phyloP scores from a whole-genome alignment of 2,113 vertebrate genomes.

The Mionectes macconnelli region DNA sequence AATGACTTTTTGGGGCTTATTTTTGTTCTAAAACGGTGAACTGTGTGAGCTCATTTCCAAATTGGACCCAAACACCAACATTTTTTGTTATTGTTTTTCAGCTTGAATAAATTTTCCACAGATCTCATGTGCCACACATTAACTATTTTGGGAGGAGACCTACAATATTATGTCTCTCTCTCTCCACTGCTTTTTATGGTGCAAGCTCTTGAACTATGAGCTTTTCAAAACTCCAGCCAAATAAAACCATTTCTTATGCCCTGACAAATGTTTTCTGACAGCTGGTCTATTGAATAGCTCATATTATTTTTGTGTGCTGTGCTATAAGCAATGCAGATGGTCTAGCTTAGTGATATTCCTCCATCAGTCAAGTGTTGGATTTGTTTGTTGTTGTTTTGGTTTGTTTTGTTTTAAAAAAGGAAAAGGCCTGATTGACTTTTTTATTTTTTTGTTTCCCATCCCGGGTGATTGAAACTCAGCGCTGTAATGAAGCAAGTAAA shows the following conservation, averaged over 20 bases:
- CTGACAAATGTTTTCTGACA: slow-evolving; percentile 42
- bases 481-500: slow-evolving; percentile 53
- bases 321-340: slow-evolving; percentile 57
- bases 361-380: slow-evolving; percentile 50
- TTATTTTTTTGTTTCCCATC: background rate
- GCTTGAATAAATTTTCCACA: background rate
- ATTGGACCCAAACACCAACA: background rate
- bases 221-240: background rate
- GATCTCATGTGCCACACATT: background rate
- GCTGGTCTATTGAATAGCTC: slow-evolving; percentile 35
- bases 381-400: slow-evolving; percentile 10
- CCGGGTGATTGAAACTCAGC: slow-evolving; percentile 44
- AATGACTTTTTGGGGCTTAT: background rate
- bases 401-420: background rate
- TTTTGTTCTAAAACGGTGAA: background rate
- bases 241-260: background rate
- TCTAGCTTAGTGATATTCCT: slow-evolving; percentile 34
- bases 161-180: background rate
- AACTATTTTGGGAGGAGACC: background rate
- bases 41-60: background rate
- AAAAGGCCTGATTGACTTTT: slow-evolving; percentile 24
- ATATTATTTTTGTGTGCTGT: slow-evolving; percentile 38
- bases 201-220: background rate
- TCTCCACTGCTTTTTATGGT: background rate
- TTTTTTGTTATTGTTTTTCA: background rate